phyloP scores from a whole-genome alignment of 1,140 invertebrate genomes.

The Drosophila navojoa region DNA sequence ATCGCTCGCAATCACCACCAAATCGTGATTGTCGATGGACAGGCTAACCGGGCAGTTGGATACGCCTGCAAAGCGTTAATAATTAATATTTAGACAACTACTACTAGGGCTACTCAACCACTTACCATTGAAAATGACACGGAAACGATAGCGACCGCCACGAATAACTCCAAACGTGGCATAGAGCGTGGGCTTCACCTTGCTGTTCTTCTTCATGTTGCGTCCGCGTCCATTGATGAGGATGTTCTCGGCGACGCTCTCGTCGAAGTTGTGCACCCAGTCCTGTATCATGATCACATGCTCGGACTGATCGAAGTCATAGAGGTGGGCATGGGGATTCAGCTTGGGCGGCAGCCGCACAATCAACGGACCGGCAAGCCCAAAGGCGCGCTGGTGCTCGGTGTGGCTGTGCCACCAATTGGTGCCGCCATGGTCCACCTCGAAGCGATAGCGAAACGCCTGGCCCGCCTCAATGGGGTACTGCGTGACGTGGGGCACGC shows the following conservation, averaged over 20 bases:
- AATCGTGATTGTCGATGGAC: conserved; percentile 88
- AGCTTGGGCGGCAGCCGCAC: conserved; percentile 73
- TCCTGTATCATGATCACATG: conserved; percentile 80
- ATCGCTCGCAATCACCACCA: conserved; percentile 90
- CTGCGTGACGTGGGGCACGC: conserved; percentile 89
- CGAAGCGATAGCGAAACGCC: conserved; percentile 85
- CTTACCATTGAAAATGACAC: conserved; percentile 85
- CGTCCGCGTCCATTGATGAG: conserved; percentile 86
- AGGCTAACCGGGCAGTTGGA: conserved; percentile 89
- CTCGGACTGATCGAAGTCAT: conserved; percentile 82
- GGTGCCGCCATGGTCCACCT: conserved; percentile 84
- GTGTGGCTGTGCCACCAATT: conserved; percentile 82
- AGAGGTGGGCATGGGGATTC: conserved; percentile 72
- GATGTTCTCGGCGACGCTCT: conserved; percentile 81
- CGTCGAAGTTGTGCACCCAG: conserved; percentile 79
- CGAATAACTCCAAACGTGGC: conserved; percentile 68
- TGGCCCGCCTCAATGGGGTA: conserved; percentile 86
- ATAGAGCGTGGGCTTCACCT: conserved; percentile 61
- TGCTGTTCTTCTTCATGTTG: conserved; percentile 65
- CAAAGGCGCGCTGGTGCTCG: conserved; percentile 84
- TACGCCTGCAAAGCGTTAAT: conserved; percentile 84
- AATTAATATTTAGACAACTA: not conserved
- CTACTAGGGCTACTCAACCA: not conserved
- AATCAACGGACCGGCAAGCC: conserved; percentile 84
- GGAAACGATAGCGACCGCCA: conserved; percentile 85